Evolutionary conservation across 1,140 invertebrate genomes (phyloP), one percentile per base, ranked within the genome.

Genomic region (Formica exsecta): DNA sequence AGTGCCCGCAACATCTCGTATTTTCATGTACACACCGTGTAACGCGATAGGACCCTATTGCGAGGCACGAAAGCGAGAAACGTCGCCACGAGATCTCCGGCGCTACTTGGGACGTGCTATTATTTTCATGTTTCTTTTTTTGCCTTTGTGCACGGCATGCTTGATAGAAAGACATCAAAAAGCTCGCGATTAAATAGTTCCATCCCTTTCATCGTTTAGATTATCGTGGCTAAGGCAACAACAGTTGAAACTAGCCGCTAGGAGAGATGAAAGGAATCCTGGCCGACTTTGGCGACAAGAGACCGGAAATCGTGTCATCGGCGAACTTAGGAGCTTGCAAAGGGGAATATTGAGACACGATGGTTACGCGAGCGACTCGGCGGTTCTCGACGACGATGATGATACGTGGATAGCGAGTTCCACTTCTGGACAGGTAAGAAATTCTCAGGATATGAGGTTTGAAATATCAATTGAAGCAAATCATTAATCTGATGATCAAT

Each of bases 161-260:
- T 73, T 61, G 38, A 54, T 9, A 19, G 19, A 22, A 36, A 70
- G 36, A 62, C 54, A 73, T 73, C 77, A 36, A 74, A 73, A 41
- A 61, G 41, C 11, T 32, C 9, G 16, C 8, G 68, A 62, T 83
- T 73, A 83, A 41, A 48, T 25, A 65, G 4, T 70, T 73, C 11
- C 8, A 4, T 74, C 44, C 44, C 11, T 44, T 36, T 32, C 74
- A 61, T 75, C 32, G n/a, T 32, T 80, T 44, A 94, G 94, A 59
- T 90, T 97, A 70, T 97, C 97, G 25, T 98, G 97, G 97, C 94
- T 98, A 74, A 97, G 97, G 92, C 96, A 97, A 86, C 97, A 98
- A 91, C 97, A 98, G 92, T 96, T 97, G 91, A 98, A 98, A 91
- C 95, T 98, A 2, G 95, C 94, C 0, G 94, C 94, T 29, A 96